phyloP scores from a whole-genome alignment of 2,888 invertebrate genomes.

The Idaea dimidiata region DNA sequence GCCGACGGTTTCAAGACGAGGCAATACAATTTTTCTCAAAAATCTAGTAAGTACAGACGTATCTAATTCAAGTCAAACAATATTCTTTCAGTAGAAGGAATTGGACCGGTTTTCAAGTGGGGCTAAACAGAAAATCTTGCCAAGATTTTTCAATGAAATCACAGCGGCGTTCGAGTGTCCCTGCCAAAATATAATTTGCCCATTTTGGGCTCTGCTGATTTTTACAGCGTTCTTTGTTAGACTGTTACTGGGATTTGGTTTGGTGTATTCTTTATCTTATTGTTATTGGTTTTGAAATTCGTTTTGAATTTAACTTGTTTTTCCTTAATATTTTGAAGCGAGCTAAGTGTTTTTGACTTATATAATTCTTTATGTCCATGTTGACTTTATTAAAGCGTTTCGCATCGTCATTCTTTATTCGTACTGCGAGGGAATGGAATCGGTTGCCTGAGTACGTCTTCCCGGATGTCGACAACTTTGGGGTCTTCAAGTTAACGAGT shows the following conservation, averaged over 20 bases:
- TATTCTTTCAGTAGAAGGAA: neutral
- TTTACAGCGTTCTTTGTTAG: constrained; percentile 22
- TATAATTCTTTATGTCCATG: neutral
- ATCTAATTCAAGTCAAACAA: neutral
- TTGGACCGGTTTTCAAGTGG: neutral
- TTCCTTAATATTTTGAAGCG: neutral
- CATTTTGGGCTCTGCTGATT: constrained; percentile 28
- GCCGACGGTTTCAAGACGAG: neutral
- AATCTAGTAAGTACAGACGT: neutral
- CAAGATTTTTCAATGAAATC: constrained; percentile 1
- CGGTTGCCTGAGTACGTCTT: no score
- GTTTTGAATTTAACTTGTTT: constrained; percentile 2
- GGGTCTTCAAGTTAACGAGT: no score
- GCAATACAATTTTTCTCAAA: neutral
- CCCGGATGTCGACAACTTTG: no score
- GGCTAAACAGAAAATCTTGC: neutral
- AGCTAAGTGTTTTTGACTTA: neutral
- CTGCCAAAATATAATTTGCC: constrained; percentile 34
- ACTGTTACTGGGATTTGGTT: constrained; percentile 7
- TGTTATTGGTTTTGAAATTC: constrained; percentile 9
- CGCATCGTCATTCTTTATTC: no score
- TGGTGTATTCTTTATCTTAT: neutral
- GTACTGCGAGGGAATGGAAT: no score
- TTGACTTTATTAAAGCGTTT: no score
- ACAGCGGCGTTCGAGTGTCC: neutral